phyloP scores from a whole-genome alignment of 2,113 vertebrate genomes.

The Tor tambroides region DNA sequence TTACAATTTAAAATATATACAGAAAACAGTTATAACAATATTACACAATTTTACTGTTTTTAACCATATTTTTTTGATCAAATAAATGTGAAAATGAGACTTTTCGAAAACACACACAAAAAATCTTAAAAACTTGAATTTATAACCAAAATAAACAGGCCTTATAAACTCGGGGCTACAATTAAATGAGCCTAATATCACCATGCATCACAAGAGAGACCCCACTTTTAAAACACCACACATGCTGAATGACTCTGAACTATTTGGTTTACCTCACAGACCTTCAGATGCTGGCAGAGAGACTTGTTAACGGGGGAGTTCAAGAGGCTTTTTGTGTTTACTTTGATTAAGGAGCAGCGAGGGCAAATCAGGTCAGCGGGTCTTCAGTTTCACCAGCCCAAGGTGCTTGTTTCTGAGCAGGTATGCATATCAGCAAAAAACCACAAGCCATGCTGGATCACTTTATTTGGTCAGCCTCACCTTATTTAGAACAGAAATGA shows the following conservation, averaged over 20 bases:
- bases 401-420: not conserved
- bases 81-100: not conserved
- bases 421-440: not conserved
- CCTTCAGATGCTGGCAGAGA: not conserved
- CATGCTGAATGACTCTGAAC: not conserved
- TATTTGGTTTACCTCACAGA: slow-evolving; percentile 50
- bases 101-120: not conserved
- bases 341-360: slow-evolving; percentile 67
- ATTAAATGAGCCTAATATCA: slow-evolving; percentile 49
- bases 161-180: slow-evolving; percentile 23
- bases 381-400: slow-evolving; percentile 25
- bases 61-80: not conserved
- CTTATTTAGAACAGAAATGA: not conserved
- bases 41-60: not conserved
- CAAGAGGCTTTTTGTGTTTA: slow-evolving; percentile 54
- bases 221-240: not conserved
- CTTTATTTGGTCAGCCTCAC: not conserved
- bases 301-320: slow-evolving; percentile 47
- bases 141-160: not conserved
- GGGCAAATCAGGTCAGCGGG: slow-evolving; percentile 63
- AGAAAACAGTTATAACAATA: not conserved
- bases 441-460: slow-evolving; percentile 1
- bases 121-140: not conserved
- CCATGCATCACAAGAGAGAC: slow-evolving; percentile 37
- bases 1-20: not conserved